These are phyloP conservation scores for Haliclona indistincta DNA, from an alignment of 37 sponge, comb jelly and placozoan species.

Conservation along the genomic window DNA sequence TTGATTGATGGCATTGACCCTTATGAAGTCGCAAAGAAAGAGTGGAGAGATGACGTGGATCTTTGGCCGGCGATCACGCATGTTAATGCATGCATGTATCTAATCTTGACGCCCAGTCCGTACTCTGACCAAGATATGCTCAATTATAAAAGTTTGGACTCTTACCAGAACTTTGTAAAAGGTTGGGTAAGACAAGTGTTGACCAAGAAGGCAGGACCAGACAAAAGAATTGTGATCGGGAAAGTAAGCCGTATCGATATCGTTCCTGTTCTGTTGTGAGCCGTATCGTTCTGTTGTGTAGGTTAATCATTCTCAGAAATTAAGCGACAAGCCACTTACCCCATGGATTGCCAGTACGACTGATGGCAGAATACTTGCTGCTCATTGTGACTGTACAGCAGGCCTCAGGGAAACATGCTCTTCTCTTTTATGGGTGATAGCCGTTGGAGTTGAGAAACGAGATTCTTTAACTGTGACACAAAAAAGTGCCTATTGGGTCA, in stretches of 20 bases:
- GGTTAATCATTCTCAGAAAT: background rate
- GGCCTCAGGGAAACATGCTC: slow-evolving; percentile 67
- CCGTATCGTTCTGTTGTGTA: background rate
- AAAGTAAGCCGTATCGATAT: too few relatives aligned
- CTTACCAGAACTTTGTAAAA: slow-evolving; percentile 44
- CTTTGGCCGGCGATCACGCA: slow-evolving; percentile 51
- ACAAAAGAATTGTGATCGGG: slow-evolving; percentile 46
- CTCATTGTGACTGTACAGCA: slow-evolving; percentile 78
- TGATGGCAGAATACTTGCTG: slow-evolving; percentile 36
- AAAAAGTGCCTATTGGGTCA: slow-evolving; percentile 52
- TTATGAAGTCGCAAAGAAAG: slow-evolving; percentile 23
- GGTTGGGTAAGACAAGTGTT: slow-evolving; percentile 68
- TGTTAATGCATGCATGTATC: slow-evolving; percentile 39
- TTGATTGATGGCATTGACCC: slow-evolving; percentile 50
- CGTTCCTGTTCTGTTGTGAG: background rate
- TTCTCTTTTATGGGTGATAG: slow-evolving; percentile 51
- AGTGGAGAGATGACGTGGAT: slow-evolving; percentile 44
- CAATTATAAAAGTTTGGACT: slow-evolving; percentile 69
- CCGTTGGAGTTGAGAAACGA: slow-evolving; percentile 30
- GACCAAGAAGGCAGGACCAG: slow-evolving; percentile 14
- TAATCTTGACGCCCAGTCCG: slow-evolving; percentile 51
- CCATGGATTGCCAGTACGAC: too few relatives aligned
- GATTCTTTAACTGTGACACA: slow-evolving; percentile 43
- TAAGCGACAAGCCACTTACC: background rate
- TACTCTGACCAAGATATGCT: slow-evolving; percentile 57